Percentiles rank a stretch among this genome's conserved stretches.
phyloP scores from a whole-genome alignment of 2,113 vertebrate species.

The Hystrix cristata region DNA sequence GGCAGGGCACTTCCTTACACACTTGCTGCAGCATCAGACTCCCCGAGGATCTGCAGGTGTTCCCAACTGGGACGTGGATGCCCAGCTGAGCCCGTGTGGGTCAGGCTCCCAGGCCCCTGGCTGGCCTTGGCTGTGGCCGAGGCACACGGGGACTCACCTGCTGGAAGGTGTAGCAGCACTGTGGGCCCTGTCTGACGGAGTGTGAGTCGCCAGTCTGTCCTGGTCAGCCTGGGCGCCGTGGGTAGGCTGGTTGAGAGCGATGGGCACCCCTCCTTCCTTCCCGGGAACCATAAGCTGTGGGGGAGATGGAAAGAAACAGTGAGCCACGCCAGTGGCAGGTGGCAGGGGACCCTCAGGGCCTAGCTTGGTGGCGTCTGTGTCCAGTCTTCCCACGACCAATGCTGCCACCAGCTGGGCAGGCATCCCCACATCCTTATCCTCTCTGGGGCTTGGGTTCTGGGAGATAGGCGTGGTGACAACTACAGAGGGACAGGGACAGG shows the following conservation, averaged over 20 bases:
- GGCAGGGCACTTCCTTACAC: slow-evolving; percentile 23
- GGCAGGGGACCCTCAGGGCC: neutral
- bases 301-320: slow-evolving; percentile 56
- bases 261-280: slow-evolving; percentile 94
- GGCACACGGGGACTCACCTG: slow-evolving; percentile 85
- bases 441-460: neutral
- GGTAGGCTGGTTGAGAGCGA: slow-evolving; percentile 89
- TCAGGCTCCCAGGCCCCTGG: neutral
- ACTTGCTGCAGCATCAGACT: neutral
- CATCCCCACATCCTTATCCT: neutral
- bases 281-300: slow-evolving; percentile 91
- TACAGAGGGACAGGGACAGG: neutral
- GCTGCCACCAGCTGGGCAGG: neutral
- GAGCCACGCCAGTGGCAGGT: neutral
- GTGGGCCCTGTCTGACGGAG: slow-evolving; percentile 87
- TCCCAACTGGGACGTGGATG: neutral
- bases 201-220: slow-evolving; percentile 88
- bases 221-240: slow-evolving; percentile 93
- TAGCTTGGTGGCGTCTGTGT: neutral
- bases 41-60: neutral
- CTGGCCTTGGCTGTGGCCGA: neutral
- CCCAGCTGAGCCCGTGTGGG: neutral
- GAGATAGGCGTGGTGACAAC: neutral
- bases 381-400: neutral
- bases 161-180: slow-evolving; percentile 90